Conservation (phyloP, 2,113 vertebrate species). For the Platycercus adscitus region DNA sequence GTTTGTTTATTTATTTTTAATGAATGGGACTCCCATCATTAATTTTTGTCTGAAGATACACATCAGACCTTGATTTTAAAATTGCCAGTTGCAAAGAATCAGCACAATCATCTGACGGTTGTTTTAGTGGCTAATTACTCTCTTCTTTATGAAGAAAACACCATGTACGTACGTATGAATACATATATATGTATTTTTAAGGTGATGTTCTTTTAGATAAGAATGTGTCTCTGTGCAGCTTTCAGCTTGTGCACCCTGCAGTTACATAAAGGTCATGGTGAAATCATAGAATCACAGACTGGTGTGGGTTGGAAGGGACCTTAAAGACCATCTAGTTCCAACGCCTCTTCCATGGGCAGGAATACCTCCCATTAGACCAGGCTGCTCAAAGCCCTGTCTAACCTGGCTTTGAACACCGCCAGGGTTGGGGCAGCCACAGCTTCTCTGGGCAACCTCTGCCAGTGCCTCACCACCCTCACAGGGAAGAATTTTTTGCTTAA, state of each 20-base stretch:
- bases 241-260: background rate
- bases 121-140: background rate
- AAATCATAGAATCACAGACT: background rate
- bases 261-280: background rate
- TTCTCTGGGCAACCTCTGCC: background rate
- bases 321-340: background rate
- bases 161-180: background rate
- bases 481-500: background rate
- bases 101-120: background rate
- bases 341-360: background rate
- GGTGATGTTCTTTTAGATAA: background rate
- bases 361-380: background rate
- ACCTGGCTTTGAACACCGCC: background rate
- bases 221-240: background rate
- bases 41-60: background rate
- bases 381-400: background rate
- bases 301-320: background rate
- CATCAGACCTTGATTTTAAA: conserved; percentile 8
- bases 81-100: background rate
- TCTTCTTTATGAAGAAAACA: background rate
- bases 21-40: background rate
- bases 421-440: background rate
- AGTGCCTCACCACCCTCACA: background rate
- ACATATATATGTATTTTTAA: background rate
- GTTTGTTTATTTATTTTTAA: background rate